These are phyloP conservation scores for Argynnis bischoffii DNA, from an alignment of 2,888 invertebrate genomes.

Conservation along the genomic window DNA sequence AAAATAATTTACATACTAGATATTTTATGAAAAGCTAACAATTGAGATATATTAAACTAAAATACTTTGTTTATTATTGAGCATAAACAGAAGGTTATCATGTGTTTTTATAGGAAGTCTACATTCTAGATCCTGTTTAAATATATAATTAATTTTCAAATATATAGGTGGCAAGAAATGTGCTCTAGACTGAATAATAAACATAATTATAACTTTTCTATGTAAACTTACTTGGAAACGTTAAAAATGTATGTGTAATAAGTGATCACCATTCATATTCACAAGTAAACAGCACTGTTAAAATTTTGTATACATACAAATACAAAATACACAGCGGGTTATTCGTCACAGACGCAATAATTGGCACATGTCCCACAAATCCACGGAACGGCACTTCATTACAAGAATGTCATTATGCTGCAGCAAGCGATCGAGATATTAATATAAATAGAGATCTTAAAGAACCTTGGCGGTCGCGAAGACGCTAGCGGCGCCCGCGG, in stretches of 20 bases:
- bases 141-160: slow-evolving; percentile 26
- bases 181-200: slow-evolving; percentile 12
- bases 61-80: slow-evolving; percentile 5
- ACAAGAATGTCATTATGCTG: slow-evolving; percentile 79
- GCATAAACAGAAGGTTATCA: slow-evolving; percentile 20
- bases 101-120: slow-evolving; percentile 13
- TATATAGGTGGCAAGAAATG: slow-evolving; percentile 20
- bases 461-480: slow-evolving; percentile 70
- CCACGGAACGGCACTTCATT: slow-evolving; percentile 74
- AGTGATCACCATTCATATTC: slow-evolving; percentile 47
- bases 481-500: slow-evolving; percentile 58
- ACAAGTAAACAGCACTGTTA: slow-evolving; percentile 53
- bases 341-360: slow-evolving; percentile 74
- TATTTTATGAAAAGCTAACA: not conserved
- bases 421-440: slow-evolving; percentile 75
- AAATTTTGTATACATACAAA: slow-evolving; percentile 71
- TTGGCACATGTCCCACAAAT: slow-evolving; percentile 81
- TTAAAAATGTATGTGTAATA: slow-evolving; percentile 27
- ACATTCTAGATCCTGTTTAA: slow-evolving; percentile 21
- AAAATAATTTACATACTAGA: too few relatives aligned
- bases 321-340: slow-evolving; percentile 60
- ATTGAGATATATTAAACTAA: not conserved
- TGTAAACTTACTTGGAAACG: slow-evolving; percentile 18
- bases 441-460: slow-evolving; percentile 78
- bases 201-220: slow-evolving; percentile 18